Conservation (phyloP, 2,888 invertebrate genomes). For the Hydraecia micacea region DNA sequence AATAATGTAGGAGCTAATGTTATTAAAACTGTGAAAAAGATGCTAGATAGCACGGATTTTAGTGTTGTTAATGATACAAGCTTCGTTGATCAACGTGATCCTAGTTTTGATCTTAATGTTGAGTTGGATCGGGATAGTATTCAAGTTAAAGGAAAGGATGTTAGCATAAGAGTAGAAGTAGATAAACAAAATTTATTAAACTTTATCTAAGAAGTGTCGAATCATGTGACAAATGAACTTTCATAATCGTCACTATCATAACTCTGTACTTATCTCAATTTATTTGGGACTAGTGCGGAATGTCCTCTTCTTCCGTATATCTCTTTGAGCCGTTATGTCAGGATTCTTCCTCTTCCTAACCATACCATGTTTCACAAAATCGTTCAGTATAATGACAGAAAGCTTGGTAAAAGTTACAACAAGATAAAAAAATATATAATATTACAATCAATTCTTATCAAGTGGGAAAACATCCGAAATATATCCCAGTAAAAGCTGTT, state of each 20-base stretch:
- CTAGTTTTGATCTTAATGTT: not conserved
- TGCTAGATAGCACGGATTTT: not conserved
- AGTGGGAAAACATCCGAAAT: not conserved
- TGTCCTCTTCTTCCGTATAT: not conserved
- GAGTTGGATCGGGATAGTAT: not conserved
- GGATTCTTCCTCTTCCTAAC: not conserved
- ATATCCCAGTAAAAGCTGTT: not conserved
- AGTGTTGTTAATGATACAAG: too few relatives aligned
- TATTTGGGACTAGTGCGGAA: not conserved
- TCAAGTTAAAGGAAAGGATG: not conserved
- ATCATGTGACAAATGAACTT: not conserved
- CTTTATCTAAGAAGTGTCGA: not conserved
- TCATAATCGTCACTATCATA: not conserved
- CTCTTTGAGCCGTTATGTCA: not conserved
- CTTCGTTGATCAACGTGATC: not conserved
- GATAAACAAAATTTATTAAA: not conserved
- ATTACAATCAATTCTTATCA: not conserved
- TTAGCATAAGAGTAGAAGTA: not conserved
- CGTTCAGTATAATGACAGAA: not conserved
- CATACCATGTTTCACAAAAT: not conserved
- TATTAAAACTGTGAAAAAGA: constrained; percentile 20
- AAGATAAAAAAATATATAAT: not conserved
- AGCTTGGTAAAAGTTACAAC: not conserved
- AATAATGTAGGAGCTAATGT: not conserved
- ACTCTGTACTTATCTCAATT: not conserved